Evolutionary conservation across 2,113 vertebrate genomes (phyloP).

Genomic region (Hippoglossus stenolepis): DNA sequence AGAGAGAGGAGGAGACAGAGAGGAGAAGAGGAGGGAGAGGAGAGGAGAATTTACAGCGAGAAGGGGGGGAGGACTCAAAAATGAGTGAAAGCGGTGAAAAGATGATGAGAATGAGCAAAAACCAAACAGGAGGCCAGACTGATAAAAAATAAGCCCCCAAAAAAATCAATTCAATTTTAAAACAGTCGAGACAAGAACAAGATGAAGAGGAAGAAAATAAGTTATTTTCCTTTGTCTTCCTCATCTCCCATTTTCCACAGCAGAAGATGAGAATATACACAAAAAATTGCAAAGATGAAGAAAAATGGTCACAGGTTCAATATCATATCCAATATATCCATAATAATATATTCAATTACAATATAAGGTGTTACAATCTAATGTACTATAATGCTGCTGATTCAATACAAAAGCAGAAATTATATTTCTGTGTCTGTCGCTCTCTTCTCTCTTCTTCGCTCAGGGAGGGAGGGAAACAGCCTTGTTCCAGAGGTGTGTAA

Average conservation of each 20-base stretch:
- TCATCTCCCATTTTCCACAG: not conserved
- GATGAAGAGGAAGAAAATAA: not conserved
- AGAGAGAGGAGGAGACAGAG: not conserved
- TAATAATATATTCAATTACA: not conserved
- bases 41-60: not conserved
- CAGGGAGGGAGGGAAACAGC: not conserved
- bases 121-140: not conserved
- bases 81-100: not conserved
- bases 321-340: too few relatives aligned
- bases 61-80: not conserved
- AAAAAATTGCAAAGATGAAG: not conserved
- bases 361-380: not conserved
- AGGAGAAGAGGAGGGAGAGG: conserved; percentile 3
- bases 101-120: not conserved
- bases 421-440: not conserved
- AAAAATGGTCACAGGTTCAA: not conserved
- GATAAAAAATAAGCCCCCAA: not conserved
- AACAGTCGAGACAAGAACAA: not conserved
- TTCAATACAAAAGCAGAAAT: not conserved
- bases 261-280: not conserved
- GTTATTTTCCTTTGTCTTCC: not conserved
- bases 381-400: not conserved
- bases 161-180: conserved; percentile 1
- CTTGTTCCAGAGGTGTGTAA: conserved; percentile 37
- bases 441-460: not conserved